Conservation (phyloP, 2,797 vertebrate genomes). For the Pseudochirops cupreus region DNA sequence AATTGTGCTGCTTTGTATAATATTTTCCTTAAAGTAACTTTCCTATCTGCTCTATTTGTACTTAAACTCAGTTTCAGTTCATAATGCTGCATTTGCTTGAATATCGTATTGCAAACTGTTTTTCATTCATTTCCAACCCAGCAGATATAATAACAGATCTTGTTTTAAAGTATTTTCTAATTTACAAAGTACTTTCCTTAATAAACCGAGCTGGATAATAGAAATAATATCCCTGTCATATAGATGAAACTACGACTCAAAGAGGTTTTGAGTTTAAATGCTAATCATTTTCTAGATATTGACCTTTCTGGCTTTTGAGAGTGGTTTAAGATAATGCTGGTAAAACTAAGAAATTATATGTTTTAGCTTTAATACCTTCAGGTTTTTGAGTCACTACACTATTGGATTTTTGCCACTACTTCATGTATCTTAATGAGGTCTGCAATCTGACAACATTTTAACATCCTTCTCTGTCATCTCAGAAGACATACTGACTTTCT, state of each 20-base stretch:
- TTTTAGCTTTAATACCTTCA: conserved; percentile 13
- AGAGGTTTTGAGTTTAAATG: not conserved
- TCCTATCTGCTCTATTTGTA: not conserved
- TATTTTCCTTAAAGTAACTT: not conserved
- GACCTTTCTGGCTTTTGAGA: not conserved
- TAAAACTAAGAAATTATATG: conserved; percentile 15
- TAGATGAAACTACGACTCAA: not conserved
- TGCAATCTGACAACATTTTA: conserved; percentile 44
- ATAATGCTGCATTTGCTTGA: not conserved
- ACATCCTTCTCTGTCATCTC: not conserved
- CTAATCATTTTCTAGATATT: not conserved
- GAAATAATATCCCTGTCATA: not conserved
- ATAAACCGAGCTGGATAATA: not conserved
- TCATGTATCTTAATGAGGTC: not conserved
- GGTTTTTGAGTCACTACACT: not conserved
- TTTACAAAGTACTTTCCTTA: not conserved
- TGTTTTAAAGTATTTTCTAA: not conserved
- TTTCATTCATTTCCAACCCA: conserved; percentile 2
- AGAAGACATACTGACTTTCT: not conserved
- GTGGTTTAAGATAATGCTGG: not conserved
- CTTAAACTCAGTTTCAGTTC: conserved; percentile 5
- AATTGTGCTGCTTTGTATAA: conserved; percentile 20
- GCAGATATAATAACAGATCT: not conserved
- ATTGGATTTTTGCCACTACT: not conserved
- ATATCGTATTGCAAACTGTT: not conserved